These are phyloP conservation scores for Dipodomys stephensi DNA, from an alignment of 2,113 vertebrate genomes.

Conservation along the genomic window DNA sequence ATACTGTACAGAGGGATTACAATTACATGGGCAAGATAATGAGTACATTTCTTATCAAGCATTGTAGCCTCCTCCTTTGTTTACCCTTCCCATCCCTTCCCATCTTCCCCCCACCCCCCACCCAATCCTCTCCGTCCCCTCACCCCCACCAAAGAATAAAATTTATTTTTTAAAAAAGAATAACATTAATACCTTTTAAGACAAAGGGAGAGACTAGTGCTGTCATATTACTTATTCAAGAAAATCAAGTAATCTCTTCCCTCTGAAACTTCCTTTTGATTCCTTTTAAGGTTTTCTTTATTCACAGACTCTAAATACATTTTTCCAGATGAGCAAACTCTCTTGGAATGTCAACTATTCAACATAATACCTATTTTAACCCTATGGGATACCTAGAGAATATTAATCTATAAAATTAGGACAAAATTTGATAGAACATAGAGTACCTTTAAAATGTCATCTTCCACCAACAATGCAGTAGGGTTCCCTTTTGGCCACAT, in stretches of 20 bases:
- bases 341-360: neutral
- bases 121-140: no score
- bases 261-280: neutral
- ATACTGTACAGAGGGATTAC: no score
- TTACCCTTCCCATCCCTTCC: no score
- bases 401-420: neutral
- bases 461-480: no score
- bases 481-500: no score
- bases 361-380: neutral
- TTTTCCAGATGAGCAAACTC: neutral
- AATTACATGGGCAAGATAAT: no score
- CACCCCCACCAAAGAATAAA: no score
- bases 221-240: neutral
- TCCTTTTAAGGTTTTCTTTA: neutral
- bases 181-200: neutral
- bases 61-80: no score
- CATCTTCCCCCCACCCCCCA: no score
- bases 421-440: neutral
- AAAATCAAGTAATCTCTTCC: neutral
- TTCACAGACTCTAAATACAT: neutral
- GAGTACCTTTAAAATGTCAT: neutral
- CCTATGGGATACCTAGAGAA: neutral
- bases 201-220: neutral
- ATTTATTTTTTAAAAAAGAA: no score
- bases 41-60: no score